A percentile compares a stretch with the other conserved stretches of the same genome.
Evolutionary conservation across 1,140 invertebrate species (phyloP).

Genomic region (Zaprionus kolodkinae): DNA sequence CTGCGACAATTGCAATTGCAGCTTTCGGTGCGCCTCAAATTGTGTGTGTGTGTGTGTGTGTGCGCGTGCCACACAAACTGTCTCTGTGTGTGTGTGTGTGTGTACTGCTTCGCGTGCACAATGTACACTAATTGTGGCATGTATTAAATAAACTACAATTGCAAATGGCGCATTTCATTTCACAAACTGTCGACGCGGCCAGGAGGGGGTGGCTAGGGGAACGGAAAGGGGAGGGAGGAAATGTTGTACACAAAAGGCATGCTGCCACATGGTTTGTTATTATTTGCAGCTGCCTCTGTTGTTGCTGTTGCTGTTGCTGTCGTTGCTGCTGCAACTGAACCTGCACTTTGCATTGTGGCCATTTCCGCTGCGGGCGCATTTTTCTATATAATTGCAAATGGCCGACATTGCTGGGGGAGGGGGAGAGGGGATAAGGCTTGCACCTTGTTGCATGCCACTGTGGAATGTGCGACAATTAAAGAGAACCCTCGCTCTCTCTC

Average conservation of each 20-base stretch:
- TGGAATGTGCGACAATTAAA: slow-evolving; percentile 78
- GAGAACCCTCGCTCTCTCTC: slow-evolving; percentile 7
- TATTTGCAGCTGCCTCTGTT: slow-evolving; percentile 56
- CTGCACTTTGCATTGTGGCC: slow-evolving; percentile 62
- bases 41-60: slow-evolving; percentile 18
- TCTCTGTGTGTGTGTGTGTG: no score
- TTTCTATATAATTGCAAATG: slow-evolving; percentile 75
- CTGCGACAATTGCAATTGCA: slow-evolving; percentile 42
- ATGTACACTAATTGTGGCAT: slow-evolving; percentile 76
- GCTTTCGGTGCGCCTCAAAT: slow-evolving; percentile 28
- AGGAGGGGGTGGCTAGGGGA: not conserved
- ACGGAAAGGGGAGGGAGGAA: not conserved
- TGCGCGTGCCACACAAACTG: not conserved
- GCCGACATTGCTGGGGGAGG: slow-evolving; percentile 25
- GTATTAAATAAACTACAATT: slow-evolving; percentile 81
- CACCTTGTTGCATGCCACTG: slow-evolving; percentile 22
- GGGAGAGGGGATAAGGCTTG: no score
- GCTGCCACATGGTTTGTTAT: slow-evolving; percentile 63
- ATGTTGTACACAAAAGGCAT: slow-evolving; percentile 22
- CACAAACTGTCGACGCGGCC: slow-evolving; percentile 6
- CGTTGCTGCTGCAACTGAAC: slow-evolving; percentile 22
- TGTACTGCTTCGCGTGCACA: slow-evolving; percentile 56
- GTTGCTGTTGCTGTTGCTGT: slow-evolving; percentile 39
- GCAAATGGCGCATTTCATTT: slow-evolving; percentile 79
- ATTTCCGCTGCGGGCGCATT: slow-evolving; percentile 66